Base-by-base conservation (phyloP, 2,113 vertebrate species). In the Seriola aureovittata region DNA sequence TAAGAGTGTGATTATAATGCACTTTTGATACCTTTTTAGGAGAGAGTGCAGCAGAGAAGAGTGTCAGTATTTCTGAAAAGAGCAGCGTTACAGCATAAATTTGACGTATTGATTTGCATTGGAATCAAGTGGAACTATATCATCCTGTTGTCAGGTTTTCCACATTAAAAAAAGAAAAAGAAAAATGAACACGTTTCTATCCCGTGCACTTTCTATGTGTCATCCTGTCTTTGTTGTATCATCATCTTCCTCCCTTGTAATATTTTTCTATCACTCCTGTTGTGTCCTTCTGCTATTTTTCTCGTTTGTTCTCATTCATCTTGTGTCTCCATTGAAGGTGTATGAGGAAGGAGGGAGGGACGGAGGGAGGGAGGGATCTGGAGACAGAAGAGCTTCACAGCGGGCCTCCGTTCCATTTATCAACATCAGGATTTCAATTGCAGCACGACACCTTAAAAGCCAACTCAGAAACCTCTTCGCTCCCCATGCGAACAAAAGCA, bases 361-460 rank as follows among this genome's bases (percentile, higher is more conserved):
- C 55, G 46, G 50, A 21, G 44, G 32, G 57, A 13, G 16, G 12
- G 62, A 34, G 57, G 52, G 71, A 25, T 36, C 8, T 32, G 60
- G 69, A 74, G 82, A 85, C 70, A 70, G 84, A 87, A 79, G 85
- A 81, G 91, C 85, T 60, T 90, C 83, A 72, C 91, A 94, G 92
- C 80, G 1, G 85, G 89, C 69, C 79, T 40, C 82, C 54, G 9
- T 63, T 90, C 81, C 92, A 93, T 93, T 92, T 82, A 89, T 92
- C 87, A 89, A 85, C 80, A 82, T 85, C 82, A 69, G 78, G 77
- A 84, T 86, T 92, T 91, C 86, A 85, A 57, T 82, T 77, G 25
- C 76, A 60, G 81, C 29, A 14, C 73, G 52, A 60, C 6, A 10
- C 80, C 89, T 91, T 91, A 88, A 91, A 92, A 92, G 90, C 90